Percentiles rank a stretch among this genome's conserved stretches.
Evolutionary conservation across 1,140 invertebrate species (phyloP).

Genomic region (Pseudomyrmex flavicornis): DNA sequence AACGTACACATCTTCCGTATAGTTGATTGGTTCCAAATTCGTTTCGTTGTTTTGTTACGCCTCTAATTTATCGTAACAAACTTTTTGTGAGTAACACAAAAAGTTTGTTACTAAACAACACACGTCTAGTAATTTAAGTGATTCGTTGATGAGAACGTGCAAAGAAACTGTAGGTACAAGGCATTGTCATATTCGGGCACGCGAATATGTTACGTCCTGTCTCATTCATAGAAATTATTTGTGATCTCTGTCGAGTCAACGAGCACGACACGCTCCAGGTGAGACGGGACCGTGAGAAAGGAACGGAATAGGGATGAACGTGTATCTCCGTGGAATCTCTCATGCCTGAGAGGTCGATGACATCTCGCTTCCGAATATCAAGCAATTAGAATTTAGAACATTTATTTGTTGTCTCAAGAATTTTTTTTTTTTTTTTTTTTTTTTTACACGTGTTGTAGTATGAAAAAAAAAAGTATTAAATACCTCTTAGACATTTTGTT

Average conservation of each 20-base stretch:
- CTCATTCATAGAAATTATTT: slow-evolving; percentile 52
- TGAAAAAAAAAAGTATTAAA: slow-evolving; percentile 14
- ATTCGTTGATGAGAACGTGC: not conserved
- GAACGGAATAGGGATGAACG: slow-evolving; percentile 53
- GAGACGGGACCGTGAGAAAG: slow-evolving; percentile 72
- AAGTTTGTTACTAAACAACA: too few relatives aligned
- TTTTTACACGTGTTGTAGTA: not conserved
- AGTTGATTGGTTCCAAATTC: too few relatives aligned
- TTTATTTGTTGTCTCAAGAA: not conserved
- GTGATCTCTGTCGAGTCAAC: slow-evolving; percentile 63
- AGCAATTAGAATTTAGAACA: slow-evolving; percentile 8
- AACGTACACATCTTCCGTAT: too few relatives aligned
- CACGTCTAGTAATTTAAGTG: not conserved
- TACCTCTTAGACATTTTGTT: slow-evolving; percentile 76
- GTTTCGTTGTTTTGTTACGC: too few relatives aligned
- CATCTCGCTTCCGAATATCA: slow-evolving; percentile 44
- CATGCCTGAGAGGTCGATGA: slow-evolving; percentile 62
- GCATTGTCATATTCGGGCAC: not conserved
- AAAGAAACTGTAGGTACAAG: not conserved
- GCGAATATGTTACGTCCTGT: slow-evolving; percentile 31
- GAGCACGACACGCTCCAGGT: slow-evolving; percentile 74
- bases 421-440: not conserved
- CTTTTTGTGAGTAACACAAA: too few relatives aligned
- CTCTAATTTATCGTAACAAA: too few relatives aligned
- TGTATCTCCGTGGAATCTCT: slow-evolving; percentile 58